Conservation (phyloP, 1,140 invertebrate genomes). For the Lucilia cuprina region DNA sequence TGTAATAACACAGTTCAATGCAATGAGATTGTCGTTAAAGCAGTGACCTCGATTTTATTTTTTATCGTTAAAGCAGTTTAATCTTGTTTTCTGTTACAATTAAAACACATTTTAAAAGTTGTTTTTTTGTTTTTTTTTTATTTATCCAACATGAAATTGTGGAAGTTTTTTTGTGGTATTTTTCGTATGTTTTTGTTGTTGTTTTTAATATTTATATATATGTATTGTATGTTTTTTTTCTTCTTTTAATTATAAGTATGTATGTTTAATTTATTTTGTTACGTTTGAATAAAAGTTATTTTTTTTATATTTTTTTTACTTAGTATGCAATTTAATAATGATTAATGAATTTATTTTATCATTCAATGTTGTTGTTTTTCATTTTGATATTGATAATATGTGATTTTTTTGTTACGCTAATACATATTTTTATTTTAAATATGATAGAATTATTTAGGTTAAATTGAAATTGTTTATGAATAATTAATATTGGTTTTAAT, state of each 20-base stretch:
- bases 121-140: constrained; percentile 13
- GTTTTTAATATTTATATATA: neutral
- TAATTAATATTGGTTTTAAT: neutral
- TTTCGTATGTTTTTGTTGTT: constrained; percentile 15
- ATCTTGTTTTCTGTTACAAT: neutral
- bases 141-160: constrained; percentile 33
- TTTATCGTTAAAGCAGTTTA: neutral
- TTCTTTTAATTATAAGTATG: neutral
- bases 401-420: neutral
- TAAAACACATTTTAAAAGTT: neutral
- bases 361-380: neutral
- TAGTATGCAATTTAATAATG: neutral
- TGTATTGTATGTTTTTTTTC: neutral
- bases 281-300: neutral
- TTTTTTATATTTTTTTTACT: neutral
- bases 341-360: neutral
- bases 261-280: neutral
- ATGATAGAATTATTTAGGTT: neutral
- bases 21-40: neutral
- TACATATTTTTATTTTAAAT: neutral
- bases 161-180: constrained; percentile 25
- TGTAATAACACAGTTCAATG: too few species aligned
- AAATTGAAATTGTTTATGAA: neutral
- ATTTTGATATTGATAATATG: neutral
- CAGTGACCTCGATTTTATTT: neutral